A percentile compares a stretch with the other conserved stretches of the same genome.
Evolutionary conservation across 2,113 vertebrate genomes (phyloP).

Genomic region (Morone chrysops): DNA sequence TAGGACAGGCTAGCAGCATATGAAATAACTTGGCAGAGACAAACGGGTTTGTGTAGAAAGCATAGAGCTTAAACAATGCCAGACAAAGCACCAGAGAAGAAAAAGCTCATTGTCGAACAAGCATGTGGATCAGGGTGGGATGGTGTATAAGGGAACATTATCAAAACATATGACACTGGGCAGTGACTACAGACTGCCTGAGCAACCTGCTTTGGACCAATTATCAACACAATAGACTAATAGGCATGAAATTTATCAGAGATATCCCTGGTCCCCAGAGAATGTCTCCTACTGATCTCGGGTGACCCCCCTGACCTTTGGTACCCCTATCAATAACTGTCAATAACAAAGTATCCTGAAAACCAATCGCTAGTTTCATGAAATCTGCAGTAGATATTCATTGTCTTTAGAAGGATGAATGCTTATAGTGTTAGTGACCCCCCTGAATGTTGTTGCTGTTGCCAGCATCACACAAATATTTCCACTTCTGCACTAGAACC

Average conservation of each 20-base stretch:
- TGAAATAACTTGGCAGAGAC: slow-evolving; percentile 70
- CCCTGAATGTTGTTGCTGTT: background rate
- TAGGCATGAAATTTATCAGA: background rate
- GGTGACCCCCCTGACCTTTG: background rate
- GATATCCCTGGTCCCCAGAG: background rate
- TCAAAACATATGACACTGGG: slow-evolving; percentile 27
- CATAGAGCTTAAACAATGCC: slow-evolving; percentile 62
- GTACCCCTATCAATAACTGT: background rate
- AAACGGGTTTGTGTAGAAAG: slow-evolving; percentile 43
- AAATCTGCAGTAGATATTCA: background rate
- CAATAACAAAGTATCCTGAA: background rate
- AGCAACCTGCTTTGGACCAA: background rate
- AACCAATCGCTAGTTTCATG: background rate
- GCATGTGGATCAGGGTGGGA: slow-evolving; percentile 38
- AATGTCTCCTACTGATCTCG: background rate
- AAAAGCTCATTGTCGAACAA: slow-evolving; percentile 55
- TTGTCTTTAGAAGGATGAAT: too few relatives aligned
- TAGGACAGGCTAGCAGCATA: slow-evolving; percentile 59
- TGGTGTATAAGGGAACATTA: slow-evolving; percentile 27
- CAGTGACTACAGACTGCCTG: slow-evolving; percentile 2
- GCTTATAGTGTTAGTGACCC: too few relatives aligned
- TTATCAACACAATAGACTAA: background rate
- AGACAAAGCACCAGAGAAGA: slow-evolving; percentile 58
- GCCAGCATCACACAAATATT: background rate
- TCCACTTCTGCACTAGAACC: background rate